Evolutionary conservation across 2,888 invertebrate species (phyloP).

Genomic region (Torymus aiolomorphi): DNA sequence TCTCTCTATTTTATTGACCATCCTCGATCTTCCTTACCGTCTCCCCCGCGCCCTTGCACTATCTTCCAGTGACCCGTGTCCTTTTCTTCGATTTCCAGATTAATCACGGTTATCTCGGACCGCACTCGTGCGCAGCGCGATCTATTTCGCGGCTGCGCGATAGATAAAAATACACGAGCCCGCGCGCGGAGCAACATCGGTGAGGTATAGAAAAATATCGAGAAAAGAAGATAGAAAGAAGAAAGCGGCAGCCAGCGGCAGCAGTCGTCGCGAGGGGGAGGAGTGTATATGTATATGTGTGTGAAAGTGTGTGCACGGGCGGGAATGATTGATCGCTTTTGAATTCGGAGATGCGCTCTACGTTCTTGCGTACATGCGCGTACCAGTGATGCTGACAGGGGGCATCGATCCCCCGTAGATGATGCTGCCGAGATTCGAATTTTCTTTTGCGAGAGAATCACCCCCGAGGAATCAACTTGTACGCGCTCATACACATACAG

Average conservation of each 20-base stretch:
- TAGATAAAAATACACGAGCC: background rate
- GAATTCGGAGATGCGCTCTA: conserved; percentile 23
- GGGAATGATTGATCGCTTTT: conserved; percentile 25
- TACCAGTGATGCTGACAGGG: conserved; percentile 30
- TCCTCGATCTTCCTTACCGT: too few relatives aligned
- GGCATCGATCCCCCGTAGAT: conserved; percentile 26
- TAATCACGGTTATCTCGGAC: too few relatives aligned
- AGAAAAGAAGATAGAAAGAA: conserved; percentile 22
- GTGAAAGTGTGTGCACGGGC: too few relatives aligned
- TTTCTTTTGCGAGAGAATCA: conserved; percentile 33
- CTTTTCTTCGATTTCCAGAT: too few relatives aligned
- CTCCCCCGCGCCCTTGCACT: too few relatives aligned
- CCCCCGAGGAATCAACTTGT: conserved; percentile 21
- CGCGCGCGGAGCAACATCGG: too few relatives aligned
- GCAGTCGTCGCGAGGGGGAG: background rate
- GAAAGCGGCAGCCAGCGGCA: conserved; percentile 7
- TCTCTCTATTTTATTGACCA: too few relatives aligned
- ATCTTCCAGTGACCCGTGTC: too few relatives aligned
- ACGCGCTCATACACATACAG: too few relatives aligned
- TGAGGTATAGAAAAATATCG: background rate
- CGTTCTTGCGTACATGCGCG: too few relatives aligned
- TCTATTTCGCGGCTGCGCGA: background rate
- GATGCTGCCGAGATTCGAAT: conserved; percentile 34
- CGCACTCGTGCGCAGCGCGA: background rate
- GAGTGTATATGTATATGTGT: too few relatives aligned